Evolutionary conservation across 2,113 vertebrate genomes (phyloP), one percentile per base, ranked within the genome.

Genomic region (Erinaceus europaeus): DNA sequence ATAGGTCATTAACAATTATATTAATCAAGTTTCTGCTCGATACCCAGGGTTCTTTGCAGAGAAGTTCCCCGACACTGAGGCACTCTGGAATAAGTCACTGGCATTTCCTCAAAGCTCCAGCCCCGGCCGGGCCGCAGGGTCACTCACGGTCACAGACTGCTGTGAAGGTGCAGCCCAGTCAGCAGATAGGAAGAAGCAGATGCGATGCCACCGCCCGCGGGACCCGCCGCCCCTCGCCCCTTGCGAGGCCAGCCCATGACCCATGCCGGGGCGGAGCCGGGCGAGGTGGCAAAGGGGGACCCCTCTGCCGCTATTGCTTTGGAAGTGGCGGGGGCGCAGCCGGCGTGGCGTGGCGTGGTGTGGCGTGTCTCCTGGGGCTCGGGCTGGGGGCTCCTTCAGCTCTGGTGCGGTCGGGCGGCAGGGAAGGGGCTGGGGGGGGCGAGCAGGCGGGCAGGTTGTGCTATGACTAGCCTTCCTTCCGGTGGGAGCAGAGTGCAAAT

Each of bases 231-330:
- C 53, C 53, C 50, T 77, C 80, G 72, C 72, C 84, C 87, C 71
- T 68, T 64, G 50, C 76, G 65, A 36, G 75, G 52, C 69, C 64
- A 25, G 86, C 84, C 76, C 55, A 68, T 74, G 86, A n/a, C n/a
- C 90, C 94, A 50, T 12, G 88, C 94, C 90, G 90, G 88, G 77
- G 88, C 93, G 78, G 88, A 94, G 89, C 72, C 74, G 86, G 83
- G 80, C 29, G n/a, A 59, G 59, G 90, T 57, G 89, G 86, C 91
- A 81, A 93, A 90, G 91, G 69, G 86, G 83, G 40, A 44, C 40
- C 77, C 92, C 94, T 92, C 93, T 95, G 96, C 95, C 93, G 93
- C 96, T 96, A 96, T 95, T 96, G 96, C 97, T 97, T 96, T 94
- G 93, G 94, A 95, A 96, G 95, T 95, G 94, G 97, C 84, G 75